Evolutionary conservation across 2,113 vertebrate species (phyloP), one percentile per base, ranked within the genome.

Genomic region (Amblyornis subalaris): DNA sequence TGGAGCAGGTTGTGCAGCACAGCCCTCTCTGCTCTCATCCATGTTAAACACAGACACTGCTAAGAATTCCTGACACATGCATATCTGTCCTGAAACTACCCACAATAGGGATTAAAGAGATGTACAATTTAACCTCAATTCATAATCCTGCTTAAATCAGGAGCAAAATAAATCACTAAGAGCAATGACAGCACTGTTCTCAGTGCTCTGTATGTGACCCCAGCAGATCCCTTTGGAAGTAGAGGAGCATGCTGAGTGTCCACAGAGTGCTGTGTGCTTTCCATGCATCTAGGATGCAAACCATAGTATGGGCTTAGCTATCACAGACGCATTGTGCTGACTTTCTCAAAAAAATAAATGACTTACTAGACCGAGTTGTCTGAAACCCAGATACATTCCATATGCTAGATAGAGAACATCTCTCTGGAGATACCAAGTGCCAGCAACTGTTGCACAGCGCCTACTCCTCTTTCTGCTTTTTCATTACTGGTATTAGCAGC

Each of bases 61-160:
- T 93, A 83, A 83, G 69, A 88, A 95, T 94, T 93, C 91, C 85
- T 84, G 88, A 96, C 85, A 79, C 90, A 84, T 31, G 65, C 78
- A 79, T 70, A 48, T 89, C 53, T 93, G 90, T 85, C 90, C 93
- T 92, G 79, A 91, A 95, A 94, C 74, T 92, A 96, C 78, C 83
- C 83, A 95, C 74, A 72, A 89, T 38, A 76, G 81, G 88, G 85
- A 96, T 96, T 97, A 95, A 6, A 83, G 76, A 94, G 84, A 95
- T 92, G 87, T 75, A 85, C 87, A 95, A 93, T 96, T 96, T 96
- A 97, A 95, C 94, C 96, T 95, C 93, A 89, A 88, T 97, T 96
- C 94, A 89, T 96, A 97, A 96, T 96, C 92, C 96, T 13, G 21
- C 87, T 94, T 96, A 93, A 94, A 97, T 83, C 94, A 60, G 75